Percentiles rank a stretch among this genome's conserved stretches.
Evolutionary conservation across 2,113 vertebrate species (phyloP).

Genomic region (Arvicanthis niloticus): DNA sequence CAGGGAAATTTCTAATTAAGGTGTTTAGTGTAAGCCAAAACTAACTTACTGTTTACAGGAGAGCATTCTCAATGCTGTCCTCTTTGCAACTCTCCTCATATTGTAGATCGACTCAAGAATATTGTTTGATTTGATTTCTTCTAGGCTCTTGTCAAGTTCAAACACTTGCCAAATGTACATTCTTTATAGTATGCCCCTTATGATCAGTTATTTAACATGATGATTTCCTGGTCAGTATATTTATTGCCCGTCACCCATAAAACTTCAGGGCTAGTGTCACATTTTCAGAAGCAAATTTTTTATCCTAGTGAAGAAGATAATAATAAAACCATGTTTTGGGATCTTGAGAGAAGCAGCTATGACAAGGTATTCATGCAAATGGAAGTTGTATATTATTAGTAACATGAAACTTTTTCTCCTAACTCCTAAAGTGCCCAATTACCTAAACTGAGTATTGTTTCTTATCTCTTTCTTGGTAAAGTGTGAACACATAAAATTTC

Average conservation of each 20-base stretch:
- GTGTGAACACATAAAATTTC: constrained; percentile 8
- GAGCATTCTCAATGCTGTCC: background rate
- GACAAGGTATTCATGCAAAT: constrained; percentile 48
- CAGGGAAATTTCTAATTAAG: constrained; percentile 31
- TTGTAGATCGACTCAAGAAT: background rate
- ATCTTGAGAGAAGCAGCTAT: constrained; percentile 35
- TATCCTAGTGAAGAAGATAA: constrained; percentile 53
- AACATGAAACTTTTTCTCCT: constrained; percentile 1
- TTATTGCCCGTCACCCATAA: background rate
- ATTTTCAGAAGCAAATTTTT: constrained; percentile 56
- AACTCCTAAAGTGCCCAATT: background rate
- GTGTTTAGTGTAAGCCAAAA: background rate
- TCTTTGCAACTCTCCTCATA: background rate
- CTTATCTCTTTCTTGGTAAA: constrained; percentile 62
- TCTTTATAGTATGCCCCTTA: background rate
- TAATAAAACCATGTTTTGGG: constrained; percentile 67
- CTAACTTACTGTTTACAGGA: background rate
- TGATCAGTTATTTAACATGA: constrained; percentile 47
- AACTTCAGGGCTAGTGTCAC: constrained; percentile 9
- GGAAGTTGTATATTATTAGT: constrained; percentile 50
- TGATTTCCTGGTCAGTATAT: background rate
- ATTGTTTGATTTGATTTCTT: background rate
- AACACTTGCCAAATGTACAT: constrained; percentile 6
- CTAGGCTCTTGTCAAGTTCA: background rate
- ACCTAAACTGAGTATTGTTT: constrained; percentile 50